Evolutionary conservation across 2,888 invertebrate genomes (phyloP).

Genomic region (Drosophila anceps): DNA sequence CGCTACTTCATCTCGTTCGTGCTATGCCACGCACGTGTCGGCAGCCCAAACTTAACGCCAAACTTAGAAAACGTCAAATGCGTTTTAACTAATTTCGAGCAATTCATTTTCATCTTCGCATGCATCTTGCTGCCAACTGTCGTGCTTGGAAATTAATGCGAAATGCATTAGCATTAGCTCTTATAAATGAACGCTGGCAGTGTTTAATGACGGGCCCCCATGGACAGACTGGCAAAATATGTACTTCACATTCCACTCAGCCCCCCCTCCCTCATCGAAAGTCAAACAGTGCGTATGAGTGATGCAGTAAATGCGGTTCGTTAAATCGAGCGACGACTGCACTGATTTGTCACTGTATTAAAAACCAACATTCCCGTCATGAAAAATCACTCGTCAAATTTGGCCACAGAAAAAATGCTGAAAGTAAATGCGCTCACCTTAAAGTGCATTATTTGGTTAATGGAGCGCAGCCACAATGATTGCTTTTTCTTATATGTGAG

Average conservation of each 20-base stretch:
- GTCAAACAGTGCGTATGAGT: slow-evolving; percentile 47
- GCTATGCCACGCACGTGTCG: slow-evolving; percentile 41
- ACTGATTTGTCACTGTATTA: slow-evolving; percentile 46
- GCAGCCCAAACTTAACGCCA: slow-evolving; percentile 47
- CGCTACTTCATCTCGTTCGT: not conserved
- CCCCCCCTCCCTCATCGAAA: slow-evolving; percentile 6
- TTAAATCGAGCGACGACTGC: slow-evolving; percentile 28
- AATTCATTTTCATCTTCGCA: slow-evolving; percentile 74
- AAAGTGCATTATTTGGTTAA: slow-evolving; percentile 69
- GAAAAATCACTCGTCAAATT: slow-evolving; percentile 41
- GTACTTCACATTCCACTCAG: slow-evolving; percentile 21
- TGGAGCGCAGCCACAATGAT: slow-evolving; percentile 36
- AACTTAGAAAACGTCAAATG: slow-evolving; percentile 74
- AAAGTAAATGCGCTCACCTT: slow-evolving; percentile 47
- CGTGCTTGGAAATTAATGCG: slow-evolving; percentile 63
- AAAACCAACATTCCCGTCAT: slow-evolving; percentile 27
- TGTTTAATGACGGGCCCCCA: slow-evolving; percentile 31
- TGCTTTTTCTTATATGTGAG: slow-evolving; percentile 2
- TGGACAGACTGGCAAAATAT: slow-evolving; percentile 9
- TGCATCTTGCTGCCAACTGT: slow-evolving; percentile 58
- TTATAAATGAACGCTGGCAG: slow-evolving; percentile 51
- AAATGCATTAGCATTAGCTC: slow-evolving; percentile 72
- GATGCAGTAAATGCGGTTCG: slow-evolving; percentile 25
- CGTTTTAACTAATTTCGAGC: slow-evolving; percentile 75
- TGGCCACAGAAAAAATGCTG: slow-evolving; percentile 20